phyloP scores from a whole-genome alignment of 2,113 vertebrate genomes.

The Odocoileus virginianus region DNA sequence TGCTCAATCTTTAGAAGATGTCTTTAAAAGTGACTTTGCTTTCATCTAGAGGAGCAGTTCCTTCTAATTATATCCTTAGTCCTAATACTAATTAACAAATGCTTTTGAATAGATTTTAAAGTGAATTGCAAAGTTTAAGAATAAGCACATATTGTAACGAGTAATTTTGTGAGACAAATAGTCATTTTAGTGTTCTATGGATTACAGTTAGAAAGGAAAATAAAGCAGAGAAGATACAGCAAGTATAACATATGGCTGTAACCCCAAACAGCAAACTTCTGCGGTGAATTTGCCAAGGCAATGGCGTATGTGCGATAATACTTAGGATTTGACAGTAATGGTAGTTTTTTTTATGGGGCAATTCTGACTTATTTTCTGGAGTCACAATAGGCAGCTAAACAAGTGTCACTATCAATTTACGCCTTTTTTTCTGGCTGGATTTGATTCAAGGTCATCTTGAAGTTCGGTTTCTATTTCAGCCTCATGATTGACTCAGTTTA shows the following conservation, averaged over 20 bases:
- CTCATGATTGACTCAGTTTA: conserved; percentile 40
- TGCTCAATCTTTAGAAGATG: neutral
- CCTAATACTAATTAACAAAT: neutral
- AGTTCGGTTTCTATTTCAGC: conserved; percentile 55
- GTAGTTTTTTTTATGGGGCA: neutral
- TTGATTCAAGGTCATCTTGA: conserved; percentile 58
- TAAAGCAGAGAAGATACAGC: neutral
- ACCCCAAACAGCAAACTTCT: neutral
- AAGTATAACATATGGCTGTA: neutral
- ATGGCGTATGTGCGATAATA: neutral
- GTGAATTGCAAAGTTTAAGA: neutral
- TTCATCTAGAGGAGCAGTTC: neutral
- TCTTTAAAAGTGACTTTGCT: neutral
- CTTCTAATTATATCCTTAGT: neutral
- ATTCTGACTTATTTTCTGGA: conserved; percentile 1
- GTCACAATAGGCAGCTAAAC: neutral
- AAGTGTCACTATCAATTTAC: neutral
- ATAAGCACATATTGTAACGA: neutral
- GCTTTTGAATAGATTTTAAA: conserved; percentile 1
- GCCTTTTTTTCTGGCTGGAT: conserved; percentile 37
- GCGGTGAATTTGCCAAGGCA: neutral
- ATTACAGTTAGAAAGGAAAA: conserved; percentile 6
- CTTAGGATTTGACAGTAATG: neutral
- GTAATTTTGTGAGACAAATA: conserved; percentile 20
- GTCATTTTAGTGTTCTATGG: conserved; percentile 16